Conservation (phyloP, 2,888 invertebrate species). For the Lamproptera curius region DNA sequence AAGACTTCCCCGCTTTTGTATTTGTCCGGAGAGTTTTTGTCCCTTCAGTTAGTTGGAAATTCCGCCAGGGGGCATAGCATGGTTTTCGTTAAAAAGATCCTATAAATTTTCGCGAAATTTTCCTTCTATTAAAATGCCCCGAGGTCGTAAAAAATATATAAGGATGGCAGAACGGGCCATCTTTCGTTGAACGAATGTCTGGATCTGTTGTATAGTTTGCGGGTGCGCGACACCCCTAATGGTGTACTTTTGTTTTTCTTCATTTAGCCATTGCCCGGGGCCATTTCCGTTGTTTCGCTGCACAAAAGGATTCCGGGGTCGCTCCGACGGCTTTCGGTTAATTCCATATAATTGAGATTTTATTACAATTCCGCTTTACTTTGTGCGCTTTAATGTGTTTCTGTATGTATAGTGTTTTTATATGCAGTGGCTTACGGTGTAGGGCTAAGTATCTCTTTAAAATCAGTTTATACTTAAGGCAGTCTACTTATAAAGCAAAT, state of each 20-base stretch:
- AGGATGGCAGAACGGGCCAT: conserved; percentile 15
- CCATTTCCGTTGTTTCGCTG: conserved; percentile 36
- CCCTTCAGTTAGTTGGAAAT: conserved; percentile 1
- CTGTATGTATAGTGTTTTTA: too few species aligned
- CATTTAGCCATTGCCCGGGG: conserved; percentile 45
- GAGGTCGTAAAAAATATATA: conserved; percentile 14
- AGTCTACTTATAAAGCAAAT: too few species aligned
- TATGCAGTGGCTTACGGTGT: too few species aligned
- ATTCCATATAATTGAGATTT: conserved; percentile 28
- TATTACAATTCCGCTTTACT: conserved; percentile 5
- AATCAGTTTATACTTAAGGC: too few species aligned
- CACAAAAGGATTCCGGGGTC: conserved; percentile 43
- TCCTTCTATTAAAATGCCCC: conserved; percentile 12
- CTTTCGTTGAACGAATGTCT: conserved; percentile 21
- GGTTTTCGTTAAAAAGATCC: conserved; percentile 7
- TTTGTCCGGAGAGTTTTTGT: neutral
- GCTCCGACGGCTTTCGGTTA: conserved; percentile 31
- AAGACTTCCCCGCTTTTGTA: too few species aligned
- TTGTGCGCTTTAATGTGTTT: too few species aligned
- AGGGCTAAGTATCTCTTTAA: too few species aligned
- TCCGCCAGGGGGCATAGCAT: conserved; percentile 5
- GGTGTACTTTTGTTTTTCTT: conserved; percentile 61
- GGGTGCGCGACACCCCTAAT: conserved; percentile 48
- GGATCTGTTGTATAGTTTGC: conserved; percentile 42
- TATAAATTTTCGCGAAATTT: conserved; percentile 15